Evolutionary conservation across 2,113 vertebrate species (phyloP).

Genomic region (Thomomys bottae): DNA sequence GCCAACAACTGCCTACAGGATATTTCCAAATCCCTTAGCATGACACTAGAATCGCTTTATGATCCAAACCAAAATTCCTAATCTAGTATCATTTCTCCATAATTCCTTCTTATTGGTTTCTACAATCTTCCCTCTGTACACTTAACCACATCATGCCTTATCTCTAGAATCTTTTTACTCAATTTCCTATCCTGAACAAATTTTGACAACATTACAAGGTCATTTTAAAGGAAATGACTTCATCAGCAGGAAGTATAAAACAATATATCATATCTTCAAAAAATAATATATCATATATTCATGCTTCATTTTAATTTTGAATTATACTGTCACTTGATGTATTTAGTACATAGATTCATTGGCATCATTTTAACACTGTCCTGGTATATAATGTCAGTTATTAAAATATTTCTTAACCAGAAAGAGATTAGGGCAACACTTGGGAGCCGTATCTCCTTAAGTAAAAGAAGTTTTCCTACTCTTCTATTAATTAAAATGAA

Average conservation of each 20-base stretch:
- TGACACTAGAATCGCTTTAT: neutral
- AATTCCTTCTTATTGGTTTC: neutral
- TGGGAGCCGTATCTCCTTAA: neutral
- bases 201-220: neutral
- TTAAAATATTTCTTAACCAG: neutral
- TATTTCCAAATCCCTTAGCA: constrained; percentile 14
- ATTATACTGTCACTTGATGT: neutral
- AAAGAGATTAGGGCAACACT: neutral
- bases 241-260: neutral
- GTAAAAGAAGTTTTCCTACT: neutral
- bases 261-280: neutral
- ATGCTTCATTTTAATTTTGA: constrained; percentile 12
- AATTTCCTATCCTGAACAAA: constrained; percentile 11
- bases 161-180: neutral
- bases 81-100: neutral
- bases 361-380: neutral
- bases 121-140: neutral
- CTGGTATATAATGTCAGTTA: neutral
- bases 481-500: too few relatives aligned
- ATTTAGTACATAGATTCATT: neutral
- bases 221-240: neutral
- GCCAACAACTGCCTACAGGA: neutral
- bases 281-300: neutral
- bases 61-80: neutral
- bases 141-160: neutral